Conservation (phyloP, 2,797 vertebrate species). For the Clarias pachynema region DNA sequence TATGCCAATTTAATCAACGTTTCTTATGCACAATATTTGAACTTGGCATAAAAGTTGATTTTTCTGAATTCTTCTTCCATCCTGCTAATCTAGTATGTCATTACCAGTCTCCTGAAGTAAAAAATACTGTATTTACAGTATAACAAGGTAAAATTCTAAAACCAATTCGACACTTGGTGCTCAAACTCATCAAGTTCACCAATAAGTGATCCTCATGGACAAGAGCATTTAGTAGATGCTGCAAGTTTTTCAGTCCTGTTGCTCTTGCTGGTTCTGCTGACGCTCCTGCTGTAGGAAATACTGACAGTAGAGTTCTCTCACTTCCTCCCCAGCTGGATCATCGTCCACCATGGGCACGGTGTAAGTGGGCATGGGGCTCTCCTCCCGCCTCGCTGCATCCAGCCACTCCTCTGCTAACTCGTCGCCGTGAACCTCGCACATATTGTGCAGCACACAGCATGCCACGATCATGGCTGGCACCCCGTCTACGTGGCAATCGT, state of each 20-base stretch:
- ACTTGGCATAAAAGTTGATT: background rate
- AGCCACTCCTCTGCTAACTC: conserved; percentile 72
- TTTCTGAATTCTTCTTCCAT: background rate
- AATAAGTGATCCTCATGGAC: background rate
- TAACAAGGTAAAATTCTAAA: background rate
- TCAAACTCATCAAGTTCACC: background rate
- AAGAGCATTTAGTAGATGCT: background rate
- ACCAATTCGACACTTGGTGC: background rate
- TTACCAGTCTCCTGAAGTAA: background rate
- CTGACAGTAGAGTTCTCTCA: conserved; percentile 76
- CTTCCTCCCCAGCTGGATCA: conserved; percentile 71
- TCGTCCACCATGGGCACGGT: conserved; percentile 59
- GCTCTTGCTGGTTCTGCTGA: conserved; percentile 37
- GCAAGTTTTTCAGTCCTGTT: conserved; percentile 1
- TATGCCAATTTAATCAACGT: background rate
- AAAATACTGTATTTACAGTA: background rate
- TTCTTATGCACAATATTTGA: background rate
- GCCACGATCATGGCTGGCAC: conserved; percentile 74
- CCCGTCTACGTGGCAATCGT: conserved; percentile 75
- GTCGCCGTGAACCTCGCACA: conserved; percentile 71
- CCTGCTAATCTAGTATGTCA: background rate
- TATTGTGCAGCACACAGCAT: conserved; percentile 78
- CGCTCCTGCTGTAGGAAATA: conserved; percentile 67
- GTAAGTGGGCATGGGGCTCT: conserved; percentile 72
- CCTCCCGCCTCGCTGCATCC: conserved; percentile 65